Evolutionary conservation across 2,888 invertebrate species (phyloP).

Genomic region (Cactoblastis cactorum): DNA sequence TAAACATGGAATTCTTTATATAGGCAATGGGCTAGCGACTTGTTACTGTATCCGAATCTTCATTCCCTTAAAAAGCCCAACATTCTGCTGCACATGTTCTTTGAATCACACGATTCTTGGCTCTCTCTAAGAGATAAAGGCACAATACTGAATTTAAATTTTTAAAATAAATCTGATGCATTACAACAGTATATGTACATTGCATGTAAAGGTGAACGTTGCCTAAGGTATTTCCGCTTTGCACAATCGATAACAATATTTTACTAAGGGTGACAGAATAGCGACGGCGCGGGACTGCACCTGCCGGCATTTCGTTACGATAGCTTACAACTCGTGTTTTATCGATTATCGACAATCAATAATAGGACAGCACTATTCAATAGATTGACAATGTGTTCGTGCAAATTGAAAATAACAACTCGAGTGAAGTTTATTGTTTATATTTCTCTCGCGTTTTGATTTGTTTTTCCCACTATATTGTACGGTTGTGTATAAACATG

Average conservation of each 20-base stretch:
- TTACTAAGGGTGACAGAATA: slow-evolving; percentile 33
- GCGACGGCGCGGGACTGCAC: slow-evolving; percentile 21
- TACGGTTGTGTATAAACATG: no score
- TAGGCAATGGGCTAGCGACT: no score
- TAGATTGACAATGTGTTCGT: not conserved
- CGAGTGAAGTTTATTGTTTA: not conserved
- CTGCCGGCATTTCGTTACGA: slow-evolving; percentile 38
- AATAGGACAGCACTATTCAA: slow-evolving; percentile 2
- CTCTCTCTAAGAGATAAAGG: no score
- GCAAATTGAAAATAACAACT: not conserved
- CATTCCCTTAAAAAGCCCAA: no score
- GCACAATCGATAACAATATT: slow-evolving; percentile 55
- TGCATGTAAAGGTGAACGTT: slow-evolving; percentile 28
- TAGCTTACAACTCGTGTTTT: slow-evolving; percentile 29
- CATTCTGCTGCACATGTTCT: no score
- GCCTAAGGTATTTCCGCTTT: slow-evolving; percentile 43
- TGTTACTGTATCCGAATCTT: no score
- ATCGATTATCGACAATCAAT: slow-evolving; percentile 15
- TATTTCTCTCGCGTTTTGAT: not conserved
- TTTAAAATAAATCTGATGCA: not conserved
- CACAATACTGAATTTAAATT: no score
- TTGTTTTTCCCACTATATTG: not conserved
- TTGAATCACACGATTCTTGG: no score
- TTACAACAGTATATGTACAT: not conserved
- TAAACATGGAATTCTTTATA: no score